Evolutionary conservation across 2,797 vertebrate species (phyloP).

Genomic region (Hafferia zeledoni): DNA sequence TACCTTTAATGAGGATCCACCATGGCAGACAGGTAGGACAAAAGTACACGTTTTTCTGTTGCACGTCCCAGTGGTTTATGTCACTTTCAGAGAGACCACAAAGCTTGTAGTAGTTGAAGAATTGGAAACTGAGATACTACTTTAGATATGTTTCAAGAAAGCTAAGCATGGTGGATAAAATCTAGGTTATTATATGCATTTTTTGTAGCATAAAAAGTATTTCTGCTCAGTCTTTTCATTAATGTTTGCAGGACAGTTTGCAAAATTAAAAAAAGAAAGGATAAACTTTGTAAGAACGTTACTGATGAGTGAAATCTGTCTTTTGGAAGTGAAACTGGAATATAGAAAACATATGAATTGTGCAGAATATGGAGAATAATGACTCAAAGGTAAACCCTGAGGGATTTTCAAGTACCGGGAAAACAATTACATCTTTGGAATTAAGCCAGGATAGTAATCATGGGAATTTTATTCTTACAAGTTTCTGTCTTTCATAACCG

Average conservation of each 20-base stretch:
- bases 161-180: background rate
- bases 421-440: background rate
- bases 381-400: background rate
- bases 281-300: background rate
- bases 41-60: background rate
- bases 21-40: background rate
- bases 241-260: background rate
- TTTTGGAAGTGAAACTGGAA: background rate
- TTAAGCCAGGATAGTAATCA: background rate
- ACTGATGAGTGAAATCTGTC: background rate
- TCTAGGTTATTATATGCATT: background rate
- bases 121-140: background rate
- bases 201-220: background rate
- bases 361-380: background rate
- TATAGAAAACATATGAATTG: background rate
- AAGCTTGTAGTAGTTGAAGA: background rate
- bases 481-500: background rate
- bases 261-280: background rate
- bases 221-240: background rate
- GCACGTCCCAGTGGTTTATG: background rate
- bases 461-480: background rate
- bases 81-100: background rate
- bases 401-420: background rate
- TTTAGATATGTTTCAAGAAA: background rate
- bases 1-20: background rate